These are phyloP conservation scores for Rhinatrema bivittatum DNA, from an alignment of 2,797 vertebrate genomes.

Conservation along the genomic window DNA sequence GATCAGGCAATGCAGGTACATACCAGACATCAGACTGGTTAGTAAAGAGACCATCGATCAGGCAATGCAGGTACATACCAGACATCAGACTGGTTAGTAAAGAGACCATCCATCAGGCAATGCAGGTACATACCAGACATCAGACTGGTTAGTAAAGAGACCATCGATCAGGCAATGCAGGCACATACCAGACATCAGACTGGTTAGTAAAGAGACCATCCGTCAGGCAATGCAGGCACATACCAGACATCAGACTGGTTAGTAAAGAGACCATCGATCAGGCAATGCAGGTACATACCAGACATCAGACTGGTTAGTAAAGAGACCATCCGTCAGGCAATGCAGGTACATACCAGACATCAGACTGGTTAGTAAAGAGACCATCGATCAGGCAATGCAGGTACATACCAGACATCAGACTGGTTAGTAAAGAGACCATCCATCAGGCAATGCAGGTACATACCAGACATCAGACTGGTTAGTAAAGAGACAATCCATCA, in stretches of 20 bases:
- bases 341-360: too few relatives aligned
- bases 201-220: slow-evolving; percentile 63
- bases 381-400: slow-evolving; percentile 62
- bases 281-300: too few relatives aligned
- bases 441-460: too few relatives aligned
- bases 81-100: slow-evolving; percentile 58
- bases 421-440: slow-evolving; percentile 63
- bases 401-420: slow-evolving; percentile 70
- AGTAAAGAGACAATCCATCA: slow-evolving; percentile 64
- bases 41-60: slow-evolving; percentile 64
- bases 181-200: slow-evolving; percentile 70
- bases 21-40: slow-evolving; percentile 64
- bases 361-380: slow-evolving; percentile 58
- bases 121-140: too few relatives aligned
- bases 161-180: slow-evolving; percentile 62
- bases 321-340: slow-evolving; percentile 62
- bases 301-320: slow-evolving; percentile 58
- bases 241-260: slow-evolving; percentile 64
- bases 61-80: too few relatives aligned
- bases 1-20: too few relatives aligned
- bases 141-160: slow-evolving; percentile 58
- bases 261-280: slow-evolving; percentile 64
- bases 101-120: slow-evolving; percentile 62
- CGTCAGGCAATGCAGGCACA: too few relatives aligned
- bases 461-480: slow-evolving; percentile 64